Evolutionary conservation across 2,888 invertebrate species (phyloP).

Genomic region (Ganaspis brasiliensis): DNA sequence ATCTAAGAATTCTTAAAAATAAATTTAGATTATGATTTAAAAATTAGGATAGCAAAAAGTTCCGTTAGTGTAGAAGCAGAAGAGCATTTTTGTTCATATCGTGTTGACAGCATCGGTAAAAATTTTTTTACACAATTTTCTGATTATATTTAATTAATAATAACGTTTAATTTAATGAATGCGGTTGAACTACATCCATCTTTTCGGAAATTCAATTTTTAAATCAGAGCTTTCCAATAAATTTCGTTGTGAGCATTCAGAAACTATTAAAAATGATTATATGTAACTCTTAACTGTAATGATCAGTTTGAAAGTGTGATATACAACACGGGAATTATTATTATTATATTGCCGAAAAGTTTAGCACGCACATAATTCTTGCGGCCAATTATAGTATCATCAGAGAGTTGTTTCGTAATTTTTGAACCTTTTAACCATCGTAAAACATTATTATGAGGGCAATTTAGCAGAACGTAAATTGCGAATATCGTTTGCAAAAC

Average conservation of each 20-base stretch:
- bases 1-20: no score
- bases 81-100: no score
- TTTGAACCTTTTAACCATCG: not conserved
- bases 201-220: no score
- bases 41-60: no score
- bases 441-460: constrained; percentile 2
- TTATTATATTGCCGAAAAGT: constrained; percentile 22
- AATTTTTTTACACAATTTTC: no score
- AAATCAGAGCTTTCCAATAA: no score
- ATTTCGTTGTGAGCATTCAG: not conserved
- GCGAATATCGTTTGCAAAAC: constrained; percentile 13
- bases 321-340: not conserved
- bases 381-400: constrained; percentile 12
- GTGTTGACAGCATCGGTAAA: no score
- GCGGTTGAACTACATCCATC: no score
- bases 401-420: constrained; percentile 21
- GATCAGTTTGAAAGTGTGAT: not conserved
- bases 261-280: not conserved
- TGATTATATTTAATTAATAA: no score
- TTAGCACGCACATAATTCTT: not conserved
- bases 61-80: no score
- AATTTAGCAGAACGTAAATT: constrained; percentile 32
- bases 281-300: not conserved
- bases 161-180: no score
- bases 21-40: no score